A percentile compares a stretch with the other conserved stretches of the same genome.
Evolutionary conservation across 2,113 vertebrate species (phyloP).

Genomic region (Xenopus laevis): DNA sequence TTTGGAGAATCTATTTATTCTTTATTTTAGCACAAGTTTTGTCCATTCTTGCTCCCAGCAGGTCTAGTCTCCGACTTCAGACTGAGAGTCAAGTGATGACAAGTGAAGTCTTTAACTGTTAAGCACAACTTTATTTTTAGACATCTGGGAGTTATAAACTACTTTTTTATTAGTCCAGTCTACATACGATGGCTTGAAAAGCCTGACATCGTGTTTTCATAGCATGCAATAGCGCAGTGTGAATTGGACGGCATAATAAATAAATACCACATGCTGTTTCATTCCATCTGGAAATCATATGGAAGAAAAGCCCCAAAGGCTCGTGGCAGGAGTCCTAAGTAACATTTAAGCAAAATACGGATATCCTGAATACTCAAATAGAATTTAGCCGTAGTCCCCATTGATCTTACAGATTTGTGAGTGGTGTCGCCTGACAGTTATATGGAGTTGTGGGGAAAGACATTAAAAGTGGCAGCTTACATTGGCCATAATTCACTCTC

Average conservation of each 20-base stretch:
- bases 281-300: constrained; percentile 58
- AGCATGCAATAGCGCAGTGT: constrained; percentile 32
- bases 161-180: constrained; percentile 33
- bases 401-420: constrained; percentile 39
- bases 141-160: constrained; percentile 42
- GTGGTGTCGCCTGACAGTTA: constrained; percentile 12
- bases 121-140: constrained; percentile 35
- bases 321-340: constrained; percentile 51
- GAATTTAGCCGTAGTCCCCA: constrained; percentile 17
- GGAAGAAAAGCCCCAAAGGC: constrained; percentile 52
- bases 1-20: too few relatives aligned
- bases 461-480: constrained; percentile 25
- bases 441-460: constrained; percentile 12
- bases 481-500: constrained; percentile 2
- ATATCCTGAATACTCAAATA: constrained; percentile 50
- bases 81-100: constrained; percentile 32
- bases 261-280: constrained; percentile 53
- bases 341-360: constrained; percentile 53
- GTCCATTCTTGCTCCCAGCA: constrained; percentile 2
- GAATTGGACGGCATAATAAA: constrained; percentile 45
- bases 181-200: constrained; percentile 47
- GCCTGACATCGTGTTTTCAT: constrained; percentile 48
- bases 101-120: constrained; percentile 30
- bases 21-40: neutral
- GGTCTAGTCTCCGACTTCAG: neutral